Conservation (phyloP, 2,888 invertebrate species). For the Sarcophaga rosellei region DNA sequence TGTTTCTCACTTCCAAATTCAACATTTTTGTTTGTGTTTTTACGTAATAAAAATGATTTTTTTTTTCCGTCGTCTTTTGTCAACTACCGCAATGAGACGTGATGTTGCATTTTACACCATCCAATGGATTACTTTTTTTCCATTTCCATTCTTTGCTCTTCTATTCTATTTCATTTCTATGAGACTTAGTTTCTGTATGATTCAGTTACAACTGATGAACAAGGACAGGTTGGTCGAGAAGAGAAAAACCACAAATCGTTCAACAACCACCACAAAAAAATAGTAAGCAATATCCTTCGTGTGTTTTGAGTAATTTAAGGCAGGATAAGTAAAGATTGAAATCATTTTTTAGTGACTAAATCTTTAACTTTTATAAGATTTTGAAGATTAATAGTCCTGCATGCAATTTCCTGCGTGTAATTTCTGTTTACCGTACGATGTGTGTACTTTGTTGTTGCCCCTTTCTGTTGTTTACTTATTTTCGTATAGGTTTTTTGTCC, state of each 20-base stretch:
- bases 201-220: slow-evolving; percentile 29
- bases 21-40: neutral
- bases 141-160: neutral
- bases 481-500: no score
- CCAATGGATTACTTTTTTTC: slow-evolving; percentile 54
- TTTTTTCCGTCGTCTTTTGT: slow-evolving; percentile 14
- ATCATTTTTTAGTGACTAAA: neutral
- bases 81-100: slow-evolving; percentile 68
- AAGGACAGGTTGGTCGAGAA: neutral
- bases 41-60: no score
- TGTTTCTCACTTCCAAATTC: neutral
- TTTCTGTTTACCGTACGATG: no score
- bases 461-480: neutral
- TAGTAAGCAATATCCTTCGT: slow-evolving; percentile 35
- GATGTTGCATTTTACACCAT: slow-evolving; percentile 66
- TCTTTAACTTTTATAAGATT: neutral
- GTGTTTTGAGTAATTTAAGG: slow-evolving; percentile 15
- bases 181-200: no score
- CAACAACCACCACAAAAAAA: slow-evolving; percentile 46
- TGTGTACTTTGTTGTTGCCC: no score
- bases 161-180: neutral
- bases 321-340: slow-evolving; percentile 23
- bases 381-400: neutral
- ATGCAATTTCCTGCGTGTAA: no score
- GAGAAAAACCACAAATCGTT: slow-evolving; percentile 25